Base-by-base conservation (phyloP, 2,888 invertebrate genomes). In the Scelioninae gen. 2 region DNA sequence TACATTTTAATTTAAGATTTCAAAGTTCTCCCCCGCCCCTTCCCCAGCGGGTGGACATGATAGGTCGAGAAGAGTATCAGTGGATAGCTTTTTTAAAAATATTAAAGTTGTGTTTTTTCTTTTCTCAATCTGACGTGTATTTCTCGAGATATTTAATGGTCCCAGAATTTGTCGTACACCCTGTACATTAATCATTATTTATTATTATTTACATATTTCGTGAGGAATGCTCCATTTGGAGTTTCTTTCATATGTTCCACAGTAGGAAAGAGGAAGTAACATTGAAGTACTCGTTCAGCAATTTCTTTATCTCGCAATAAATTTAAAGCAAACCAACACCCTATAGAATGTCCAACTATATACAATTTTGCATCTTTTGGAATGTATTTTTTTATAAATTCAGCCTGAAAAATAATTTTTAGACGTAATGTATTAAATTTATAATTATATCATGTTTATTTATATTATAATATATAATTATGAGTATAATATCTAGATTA, bases 261-360 rank as follows among this genome's bases (percentile, higher is more conserved):
- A 0, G 96, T 94, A 0, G 97, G 97, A 86, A 96, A 96, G 1
- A 97, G 86, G 75, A 96, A 86, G 85, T 93, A 93, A 71, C 90
- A 88, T 76, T 91, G 90, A n/a, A 87, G 85, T 31, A 93, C 83
- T 78, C 88, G 88, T 22, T 87, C 80, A 79, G 88, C 84, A 79
- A 93, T 85, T 25, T 87, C 82, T 3, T 89, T 87, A 74, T 91
- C 87, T 76, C 92, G 89, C 22, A 94, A 82, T 50, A 95, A 83
- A 82, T 96, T 92, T 64, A 96, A 83, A 73, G 92, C 89, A 81
- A 96, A 91, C 90, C 96, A 95, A 57, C 93, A 90, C 2, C 97
- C 97, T 81, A 97, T 94, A 0, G 97, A 97, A 88, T 97, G 97
- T 1, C 95, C 96, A 78, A 97, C 89, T 35, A 97, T 86, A 85